Evolutionary conservation across 2,888 invertebrate genomes (phyloP), one percentile per base, ranked within the genome.

Genomic region (Xiphydria camelus): DNA sequence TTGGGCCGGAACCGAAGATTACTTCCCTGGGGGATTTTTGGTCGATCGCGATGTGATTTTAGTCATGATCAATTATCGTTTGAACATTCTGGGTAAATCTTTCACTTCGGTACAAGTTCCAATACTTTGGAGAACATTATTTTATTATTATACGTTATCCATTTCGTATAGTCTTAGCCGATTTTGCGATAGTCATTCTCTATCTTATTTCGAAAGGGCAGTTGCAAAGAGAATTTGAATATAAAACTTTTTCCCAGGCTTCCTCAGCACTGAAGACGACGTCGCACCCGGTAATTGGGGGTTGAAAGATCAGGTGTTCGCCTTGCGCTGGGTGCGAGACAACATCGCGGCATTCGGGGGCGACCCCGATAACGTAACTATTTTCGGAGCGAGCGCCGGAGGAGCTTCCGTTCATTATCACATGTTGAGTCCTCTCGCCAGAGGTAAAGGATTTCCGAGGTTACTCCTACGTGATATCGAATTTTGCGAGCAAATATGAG

Each of bases 31-130:
- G 1, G 68, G 69, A 39, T 64, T 61, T 45, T 57, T 70, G 22
- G 38, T 70, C 23, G 63, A 68, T 35, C 55, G 64, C 45, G 52
- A 59, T 26, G 62, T 70, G 4, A 32, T 68, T 18, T 50, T 69
- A 4, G 66, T 68, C 1, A 62, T 57, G 4, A 54, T 68, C 2
- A 68, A 69, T 49, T 70, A 68, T 40, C 57, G 70, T 15, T 36
- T 66, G n/a, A 68, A 68, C 25, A 55, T 70, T 20, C 64, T 69
- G 41, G 70, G 70, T 59, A 7, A 17, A n/a, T n/a, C n/a, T n/a
- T 20, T 39, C 9, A 10, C 12, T 29, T 29, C 12, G 12, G n/a
- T n/a, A n/a, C n/a, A n/a, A 12, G 12, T 2, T 4, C 5, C 3
- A 12, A 29, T 10, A 14, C 12, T 7, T 5, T 29, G 12, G 2